Conservation (phyloP, 37 sponge, comb jelly and placozoan species). For the Oopsacas minuta region DNA sequence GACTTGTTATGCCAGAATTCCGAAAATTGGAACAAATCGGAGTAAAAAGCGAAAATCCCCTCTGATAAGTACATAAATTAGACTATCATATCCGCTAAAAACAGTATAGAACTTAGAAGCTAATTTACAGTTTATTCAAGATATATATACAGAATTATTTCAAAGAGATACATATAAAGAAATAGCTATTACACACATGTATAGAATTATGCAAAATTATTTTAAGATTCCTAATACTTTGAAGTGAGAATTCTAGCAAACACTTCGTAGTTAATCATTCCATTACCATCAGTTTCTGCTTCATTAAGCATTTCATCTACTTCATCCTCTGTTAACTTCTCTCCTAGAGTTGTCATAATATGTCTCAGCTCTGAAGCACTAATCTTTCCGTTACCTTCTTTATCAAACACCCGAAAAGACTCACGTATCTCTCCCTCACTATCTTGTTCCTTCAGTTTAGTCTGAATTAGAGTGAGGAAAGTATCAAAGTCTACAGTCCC, state of each 20-base stretch:
- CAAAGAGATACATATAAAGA: not conserved
- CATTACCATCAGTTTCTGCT: not conserved
- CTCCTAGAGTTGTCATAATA: not conserved
- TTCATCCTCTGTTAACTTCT: conserved; percentile 11
- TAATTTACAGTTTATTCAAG: too few species aligned
- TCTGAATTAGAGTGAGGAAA: conserved; percentile 8
- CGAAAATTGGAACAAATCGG: too few species aligned
- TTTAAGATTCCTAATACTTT: not conserved
- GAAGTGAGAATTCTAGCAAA: not conserved
- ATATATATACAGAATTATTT: not conserved
- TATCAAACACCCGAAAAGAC: not conserved
- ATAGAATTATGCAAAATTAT: not conserved
- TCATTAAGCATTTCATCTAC: conserved; percentile 19
- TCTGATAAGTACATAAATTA: too few species aligned
- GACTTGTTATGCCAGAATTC: too few species aligned
- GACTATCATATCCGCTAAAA: too few species aligned
- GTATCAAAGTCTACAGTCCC: not conserved
- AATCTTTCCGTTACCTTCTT: not conserved
- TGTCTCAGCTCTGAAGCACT: not conserved
- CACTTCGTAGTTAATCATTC: not conserved
- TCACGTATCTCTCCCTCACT: not conserved
- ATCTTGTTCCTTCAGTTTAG: conserved; percentile 5
- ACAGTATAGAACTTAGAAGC: too few species aligned
- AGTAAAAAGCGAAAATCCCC: too few species aligned
- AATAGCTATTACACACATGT: too few species aligned